Evolutionary conservation across 2,888 invertebrate genomes (phyloP).

Genomic region (Anagyrus pseudococci): DNA sequence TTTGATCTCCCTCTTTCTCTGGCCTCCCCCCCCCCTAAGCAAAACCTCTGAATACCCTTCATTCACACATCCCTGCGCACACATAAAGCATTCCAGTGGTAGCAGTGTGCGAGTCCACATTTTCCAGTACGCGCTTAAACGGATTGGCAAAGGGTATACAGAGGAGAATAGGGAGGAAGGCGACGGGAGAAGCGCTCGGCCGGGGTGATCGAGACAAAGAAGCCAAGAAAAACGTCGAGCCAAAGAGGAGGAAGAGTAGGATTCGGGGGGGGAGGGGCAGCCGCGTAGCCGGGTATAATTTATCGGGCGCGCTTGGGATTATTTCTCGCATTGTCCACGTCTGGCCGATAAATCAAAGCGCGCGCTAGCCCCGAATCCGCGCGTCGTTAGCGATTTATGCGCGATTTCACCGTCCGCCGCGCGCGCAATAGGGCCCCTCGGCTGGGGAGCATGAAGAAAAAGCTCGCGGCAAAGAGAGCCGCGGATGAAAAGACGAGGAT

Average conservation of each 20-base stretch:
- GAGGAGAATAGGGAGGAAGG: conserved; percentile 1
- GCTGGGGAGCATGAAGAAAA: conserved; percentile 1
- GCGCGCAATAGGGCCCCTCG: conserved; percentile 3
- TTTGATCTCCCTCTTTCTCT: conserved; percentile 26
- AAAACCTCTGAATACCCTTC: too few relatives aligned
- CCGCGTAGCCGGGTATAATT: conserved; percentile 46
- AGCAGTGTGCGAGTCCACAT: too few relatives aligned
- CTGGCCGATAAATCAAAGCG: conserved; percentile 54
- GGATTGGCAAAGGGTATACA: conserved; percentile 20
- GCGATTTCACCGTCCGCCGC: conserved; percentile 44
- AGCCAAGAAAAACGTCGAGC: background rate
- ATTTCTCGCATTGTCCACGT: conserved; percentile 59
- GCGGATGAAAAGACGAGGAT: conserved; percentile 5
- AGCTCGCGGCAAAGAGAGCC: background rate
- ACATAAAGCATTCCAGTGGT: too few relatives aligned
- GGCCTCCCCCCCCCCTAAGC: too few relatives aligned
- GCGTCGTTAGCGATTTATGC: conserved; percentile 55
- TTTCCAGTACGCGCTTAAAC: background rate
- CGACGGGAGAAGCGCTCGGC: background rate
- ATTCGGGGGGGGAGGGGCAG: conserved; percentile 29
- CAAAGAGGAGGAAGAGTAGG: background rate
- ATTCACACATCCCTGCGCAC: too few relatives aligned
- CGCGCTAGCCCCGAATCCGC: conserved; percentile 37
- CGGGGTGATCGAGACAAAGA: background rate
- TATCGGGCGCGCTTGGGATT: conserved; percentile 54